phyloP scores from a whole-genome alignment of 1,140 invertebrate species.

The Aphelinus certus region DNA sequence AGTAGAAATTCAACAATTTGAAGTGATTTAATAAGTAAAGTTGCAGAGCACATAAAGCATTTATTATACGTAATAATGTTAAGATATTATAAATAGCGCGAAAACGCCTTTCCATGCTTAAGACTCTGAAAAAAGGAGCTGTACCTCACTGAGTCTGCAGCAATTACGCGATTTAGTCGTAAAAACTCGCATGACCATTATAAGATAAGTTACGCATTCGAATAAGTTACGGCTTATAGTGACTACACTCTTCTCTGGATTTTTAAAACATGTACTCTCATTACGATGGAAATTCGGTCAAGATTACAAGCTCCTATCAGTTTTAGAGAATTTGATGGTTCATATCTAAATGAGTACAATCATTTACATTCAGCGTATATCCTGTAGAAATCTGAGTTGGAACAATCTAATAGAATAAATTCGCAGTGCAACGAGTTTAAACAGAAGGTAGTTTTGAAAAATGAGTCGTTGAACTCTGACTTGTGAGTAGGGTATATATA shows the following conservation, averaged over 20 bases:
- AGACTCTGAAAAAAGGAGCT: slow-evolving; percentile 27
- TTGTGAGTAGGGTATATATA: too few species aligned
- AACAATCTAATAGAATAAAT: too few species aligned
- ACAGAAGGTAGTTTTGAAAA: too few species aligned
- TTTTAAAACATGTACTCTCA: too few species aligned
- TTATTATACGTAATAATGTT: slow-evolving; percentile 34
- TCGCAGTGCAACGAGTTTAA: too few species aligned
- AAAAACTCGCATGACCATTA: slow-evolving; percentile 45
- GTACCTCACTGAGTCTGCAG: slow-evolving; percentile 19
- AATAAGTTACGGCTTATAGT: slow-evolving; percentile 44
- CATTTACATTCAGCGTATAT: too few species aligned
- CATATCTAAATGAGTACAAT: too few species aligned
- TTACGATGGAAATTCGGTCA: too few species aligned
- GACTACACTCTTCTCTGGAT: slow-evolving; percentile 21
- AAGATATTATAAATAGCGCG: slow-evolving; percentile 24
- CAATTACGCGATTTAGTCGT: slow-evolving; percentile 45
- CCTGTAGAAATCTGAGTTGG: too few species aligned
- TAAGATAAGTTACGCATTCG: slow-evolving; percentile 47
- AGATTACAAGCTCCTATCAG: too few species aligned
- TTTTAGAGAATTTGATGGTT: too few species aligned
- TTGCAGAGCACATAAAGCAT: slow-evolving; percentile 13
- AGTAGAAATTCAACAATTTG: slow-evolving; percentile 15
- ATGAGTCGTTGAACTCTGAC: too few species aligned
- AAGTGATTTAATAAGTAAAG: slow-evolving; percentile 14
- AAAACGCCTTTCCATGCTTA: slow-evolving; percentile 32